phyloP scores from a whole-genome alignment of 2,797 vertebrate genomes.

The Neosilurus mollespiculum region DNA sequence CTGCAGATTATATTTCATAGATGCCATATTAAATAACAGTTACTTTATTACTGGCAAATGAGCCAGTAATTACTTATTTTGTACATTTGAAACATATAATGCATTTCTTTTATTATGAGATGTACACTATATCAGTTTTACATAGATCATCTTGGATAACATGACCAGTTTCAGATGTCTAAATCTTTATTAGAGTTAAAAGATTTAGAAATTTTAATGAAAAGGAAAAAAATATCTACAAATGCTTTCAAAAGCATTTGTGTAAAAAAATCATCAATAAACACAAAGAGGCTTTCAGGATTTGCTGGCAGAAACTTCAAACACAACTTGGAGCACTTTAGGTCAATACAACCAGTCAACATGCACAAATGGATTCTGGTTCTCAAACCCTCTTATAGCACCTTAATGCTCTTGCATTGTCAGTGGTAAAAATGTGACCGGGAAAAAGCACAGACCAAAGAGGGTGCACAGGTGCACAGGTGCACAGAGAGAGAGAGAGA shows the following conservation, averaged over 20 bases:
- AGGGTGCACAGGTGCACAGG: slow-evolving; percentile 40
- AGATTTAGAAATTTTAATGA: too few relatives aligned
- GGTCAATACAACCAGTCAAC: slow-evolving; percentile 27
- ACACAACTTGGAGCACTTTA: slow-evolving; percentile 38
- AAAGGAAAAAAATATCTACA: not conserved
- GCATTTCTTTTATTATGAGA: not conserved
- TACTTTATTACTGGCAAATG: not conserved
- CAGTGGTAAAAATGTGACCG: slow-evolving; percentile 37
- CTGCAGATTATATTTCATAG: not conserved
- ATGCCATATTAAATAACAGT: not conserved
- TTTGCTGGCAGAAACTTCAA: slow-evolving; percentile 21
- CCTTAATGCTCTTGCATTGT: slow-evolving; percentile 29
- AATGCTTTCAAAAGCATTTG: slow-evolving; percentile 7
- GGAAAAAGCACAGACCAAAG: slow-evolving; percentile 27
- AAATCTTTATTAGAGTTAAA: not conserved
- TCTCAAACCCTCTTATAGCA: slow-evolving; percentile 36
- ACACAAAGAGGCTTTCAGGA: slow-evolving; percentile 36
- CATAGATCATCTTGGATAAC: not conserved
- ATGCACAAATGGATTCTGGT: slow-evolving; percentile 42
- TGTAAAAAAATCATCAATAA: not conserved
- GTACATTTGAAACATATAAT: not conserved
- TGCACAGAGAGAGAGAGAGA: too few relatives aligned
- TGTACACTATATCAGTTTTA: not conserved
- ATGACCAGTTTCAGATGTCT: not conserved
- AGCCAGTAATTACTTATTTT: not conserved